Conservation (phyloP, 1,140 invertebrate genomes). For the Cyclargus thomasi region DNA sequence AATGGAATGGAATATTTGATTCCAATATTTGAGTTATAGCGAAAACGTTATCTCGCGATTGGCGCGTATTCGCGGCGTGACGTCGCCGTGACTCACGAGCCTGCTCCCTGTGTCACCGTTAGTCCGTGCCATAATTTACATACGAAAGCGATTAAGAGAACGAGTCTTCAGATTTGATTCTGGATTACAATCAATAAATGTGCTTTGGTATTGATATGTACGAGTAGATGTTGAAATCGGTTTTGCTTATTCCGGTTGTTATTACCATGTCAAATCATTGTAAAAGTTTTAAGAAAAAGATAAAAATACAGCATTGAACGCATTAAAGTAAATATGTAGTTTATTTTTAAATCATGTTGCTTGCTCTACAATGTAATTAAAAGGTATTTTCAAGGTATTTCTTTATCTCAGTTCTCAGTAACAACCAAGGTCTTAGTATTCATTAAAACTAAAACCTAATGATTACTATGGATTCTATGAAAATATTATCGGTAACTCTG, state of each 20-base stretch:
- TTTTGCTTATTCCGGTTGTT: neutral
- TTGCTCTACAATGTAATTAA: neutral
- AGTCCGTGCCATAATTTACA: slow-evolving; percentile 27
- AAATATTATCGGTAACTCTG: neutral
- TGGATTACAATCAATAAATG: neutral
- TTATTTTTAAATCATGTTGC: neutral
- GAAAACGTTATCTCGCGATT: slow-evolving; percentile 25
- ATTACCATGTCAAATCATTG: neutral
- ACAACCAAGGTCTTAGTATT: neutral
- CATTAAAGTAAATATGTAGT: too few relatives aligned
- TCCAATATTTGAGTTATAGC: slow-evolving; percentile 16
- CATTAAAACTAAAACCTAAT: neutral
- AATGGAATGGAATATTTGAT: neutral
- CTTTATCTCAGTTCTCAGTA: neutral
- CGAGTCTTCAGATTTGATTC: neutral
- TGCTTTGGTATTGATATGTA: neutral
- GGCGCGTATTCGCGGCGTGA: slow-evolving; percentile 30
- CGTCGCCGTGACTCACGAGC: slow-evolving; percentile 51
- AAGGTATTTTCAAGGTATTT: neutral
- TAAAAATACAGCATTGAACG: too few relatives aligned
- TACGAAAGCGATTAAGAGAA: slow-evolving; percentile 13
- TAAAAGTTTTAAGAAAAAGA: too few relatives aligned
- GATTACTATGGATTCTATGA: neutral
- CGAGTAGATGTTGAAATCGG: neutral
- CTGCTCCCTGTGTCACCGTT: slow-evolving; percentile 51